Evolutionary conservation across 2,797 vertebrate genomes (phyloP).

Genomic region (Halcyon leucocephala): DNA sequence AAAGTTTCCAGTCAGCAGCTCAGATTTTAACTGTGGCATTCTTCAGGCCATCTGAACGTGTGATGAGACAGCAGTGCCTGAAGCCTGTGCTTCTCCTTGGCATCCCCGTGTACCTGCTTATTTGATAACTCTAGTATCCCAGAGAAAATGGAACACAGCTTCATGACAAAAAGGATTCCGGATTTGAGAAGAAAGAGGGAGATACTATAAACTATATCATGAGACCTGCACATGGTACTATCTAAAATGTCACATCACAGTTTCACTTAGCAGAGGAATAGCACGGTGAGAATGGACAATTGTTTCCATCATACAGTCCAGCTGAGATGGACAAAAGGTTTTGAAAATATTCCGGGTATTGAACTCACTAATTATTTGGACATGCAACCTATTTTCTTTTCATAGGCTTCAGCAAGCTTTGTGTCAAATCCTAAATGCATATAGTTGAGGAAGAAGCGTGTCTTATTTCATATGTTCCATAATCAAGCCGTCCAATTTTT

Average conservation of each 20-base stretch:
- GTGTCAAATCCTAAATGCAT: not conserved
- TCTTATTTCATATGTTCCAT: not conserved
- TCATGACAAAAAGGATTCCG: not conserved
- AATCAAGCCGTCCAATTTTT: not conserved
- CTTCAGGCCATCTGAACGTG: not conserved
- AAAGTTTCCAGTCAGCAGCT: not conserved
- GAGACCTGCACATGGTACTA: not conserved
- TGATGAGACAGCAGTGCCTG: not conserved
- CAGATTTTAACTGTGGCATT: not conserved
- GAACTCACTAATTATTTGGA: not conserved
- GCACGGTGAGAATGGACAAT: accelerated
- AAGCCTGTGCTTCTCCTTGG: not conserved
- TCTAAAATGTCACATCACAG: not conserved
- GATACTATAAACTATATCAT: not conserved
- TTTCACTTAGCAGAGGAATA: not conserved
- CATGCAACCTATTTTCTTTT: not conserved
- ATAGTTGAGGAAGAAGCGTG: not conserved
- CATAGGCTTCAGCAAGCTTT: not conserved
- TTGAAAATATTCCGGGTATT: not conserved
- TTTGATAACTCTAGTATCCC: not conserved
- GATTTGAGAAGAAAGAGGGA: not conserved
- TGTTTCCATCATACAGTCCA: not conserved
- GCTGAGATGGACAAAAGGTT: not conserved
- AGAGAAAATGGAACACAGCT: not conserved
- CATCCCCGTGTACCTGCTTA: accelerated